A percentile compares a stretch with the other conserved stretches of the same genome.
Conservation (phyloP, 2,113 vertebrate species). For the Cinclus cinclus region DNA sequence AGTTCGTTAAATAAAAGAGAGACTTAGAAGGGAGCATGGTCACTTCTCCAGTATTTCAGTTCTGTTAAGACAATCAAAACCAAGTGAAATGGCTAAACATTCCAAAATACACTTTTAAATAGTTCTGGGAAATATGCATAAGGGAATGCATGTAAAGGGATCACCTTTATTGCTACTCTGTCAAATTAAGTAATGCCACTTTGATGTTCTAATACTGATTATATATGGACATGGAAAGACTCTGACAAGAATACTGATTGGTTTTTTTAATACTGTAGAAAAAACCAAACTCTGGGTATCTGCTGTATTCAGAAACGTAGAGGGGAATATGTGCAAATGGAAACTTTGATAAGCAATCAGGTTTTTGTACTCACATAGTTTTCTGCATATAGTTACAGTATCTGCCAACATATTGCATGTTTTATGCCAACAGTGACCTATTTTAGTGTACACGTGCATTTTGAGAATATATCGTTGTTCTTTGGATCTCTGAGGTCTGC, state of each 20-base stretch:
- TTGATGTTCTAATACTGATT: neutral
- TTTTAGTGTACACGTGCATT: neutral
- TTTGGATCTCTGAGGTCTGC: neutral
- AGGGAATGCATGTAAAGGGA: neutral
- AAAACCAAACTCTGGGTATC: rapidly evolving
- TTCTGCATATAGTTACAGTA: neutral
- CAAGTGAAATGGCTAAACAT: neutral
- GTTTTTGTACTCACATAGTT: neutral
- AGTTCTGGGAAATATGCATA: neutral
- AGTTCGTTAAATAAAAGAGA: neutral
- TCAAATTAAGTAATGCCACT: slow-evolving; percentile 13
- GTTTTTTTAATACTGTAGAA: neutral
- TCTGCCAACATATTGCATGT: neutral
- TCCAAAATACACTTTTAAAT: neutral
- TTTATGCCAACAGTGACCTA: neutral
- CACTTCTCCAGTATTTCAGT: neutral
- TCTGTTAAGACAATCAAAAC: neutral
- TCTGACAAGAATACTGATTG: neutral
- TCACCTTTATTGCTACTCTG: neutral
- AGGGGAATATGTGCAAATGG: neutral
- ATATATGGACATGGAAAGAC: neutral
- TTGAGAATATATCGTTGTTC: neutral
- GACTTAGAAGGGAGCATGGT: neutral
- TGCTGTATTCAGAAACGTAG: neutral
- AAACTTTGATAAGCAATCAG: neutral